Conservation (phyloP, 2,113 vertebrate genomes). For the Isurus oxyrinchus region DNA sequence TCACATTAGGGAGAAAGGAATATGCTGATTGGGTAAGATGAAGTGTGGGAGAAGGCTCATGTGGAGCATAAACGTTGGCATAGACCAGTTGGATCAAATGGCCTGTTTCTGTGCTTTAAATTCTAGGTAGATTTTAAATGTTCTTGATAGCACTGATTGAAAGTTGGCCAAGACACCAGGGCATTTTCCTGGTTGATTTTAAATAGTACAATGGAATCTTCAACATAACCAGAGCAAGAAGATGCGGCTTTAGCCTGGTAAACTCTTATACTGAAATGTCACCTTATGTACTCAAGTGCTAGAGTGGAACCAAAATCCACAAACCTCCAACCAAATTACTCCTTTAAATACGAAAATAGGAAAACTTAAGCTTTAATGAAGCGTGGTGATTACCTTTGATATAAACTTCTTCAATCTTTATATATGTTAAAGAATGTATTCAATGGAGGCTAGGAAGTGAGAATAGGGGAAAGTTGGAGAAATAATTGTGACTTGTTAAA, state of each 20-base stretch:
- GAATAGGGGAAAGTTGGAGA: neutral
- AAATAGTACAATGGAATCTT: neutral
- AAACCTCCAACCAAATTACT: neutral
- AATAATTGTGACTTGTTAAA: neutral
- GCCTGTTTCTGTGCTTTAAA: neutral
- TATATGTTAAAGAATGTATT: neutral
- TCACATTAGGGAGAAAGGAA: neutral
- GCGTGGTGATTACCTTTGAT: neutral
- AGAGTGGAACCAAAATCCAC: neutral
- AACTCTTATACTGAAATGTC: neutral
- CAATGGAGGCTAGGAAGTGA: neutral
- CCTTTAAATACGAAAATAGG: too few relatives aligned
- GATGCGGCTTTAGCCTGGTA: neutral
- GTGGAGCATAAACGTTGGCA: neutral
- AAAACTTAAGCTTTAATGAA: neutral
- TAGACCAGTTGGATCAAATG: neutral
- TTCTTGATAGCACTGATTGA: neutral
- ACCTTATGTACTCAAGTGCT: neutral
- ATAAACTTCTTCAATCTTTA: neutral
- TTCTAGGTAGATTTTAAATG: neutral
- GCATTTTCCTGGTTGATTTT: neutral
- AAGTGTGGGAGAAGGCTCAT: neutral
- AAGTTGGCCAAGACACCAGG: neutral
- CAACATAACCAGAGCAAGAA: neutral
- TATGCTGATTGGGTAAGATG: neutral